phyloP scores from a whole-genome alignment of 2,113 vertebrate species.

The Prietella phreatophila region DNA sequence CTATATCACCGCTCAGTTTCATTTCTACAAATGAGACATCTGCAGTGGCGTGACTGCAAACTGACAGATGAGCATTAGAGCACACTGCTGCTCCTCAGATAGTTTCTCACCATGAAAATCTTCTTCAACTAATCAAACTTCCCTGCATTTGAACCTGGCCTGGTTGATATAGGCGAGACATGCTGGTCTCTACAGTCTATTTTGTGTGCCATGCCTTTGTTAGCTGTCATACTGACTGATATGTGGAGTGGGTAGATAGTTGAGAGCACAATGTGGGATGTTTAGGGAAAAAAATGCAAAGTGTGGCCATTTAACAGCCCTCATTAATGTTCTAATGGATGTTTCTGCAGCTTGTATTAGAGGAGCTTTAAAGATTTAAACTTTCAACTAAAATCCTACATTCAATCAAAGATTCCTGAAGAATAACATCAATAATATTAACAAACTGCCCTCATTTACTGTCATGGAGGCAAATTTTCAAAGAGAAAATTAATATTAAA shows the following conservation, averaged over 20 bases:
- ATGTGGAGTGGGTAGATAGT: constrained; percentile 27
- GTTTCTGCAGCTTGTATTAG: constrained; percentile 30
- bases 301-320: not conserved
- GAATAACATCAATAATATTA: not conserved
- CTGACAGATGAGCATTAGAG: constrained; percentile 33
- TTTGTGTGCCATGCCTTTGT: constrained; percentile 31
- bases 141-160: constrained; percentile 30
- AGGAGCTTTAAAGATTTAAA: constrained; percentile 1
- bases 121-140: constrained; percentile 17
- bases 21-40: not conserved
- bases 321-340: constrained; percentile 14
- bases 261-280: constrained; percentile 16
- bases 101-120: not conserved
- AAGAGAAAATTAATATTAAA: not conserved
- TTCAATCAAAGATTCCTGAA: constrained; percentile 1
- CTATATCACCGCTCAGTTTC: not conserved
- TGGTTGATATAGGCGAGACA: constrained; percentile 40
- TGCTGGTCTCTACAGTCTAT: constrained; percentile 9
- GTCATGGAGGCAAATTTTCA: not conserved
- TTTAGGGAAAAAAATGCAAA: not conserved
- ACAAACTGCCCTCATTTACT: not conserved
- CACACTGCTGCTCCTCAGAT: constrained; percentile 15
- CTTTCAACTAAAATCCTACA: not conserved
- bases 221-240: constrained; percentile 45
- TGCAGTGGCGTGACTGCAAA: constrained; percentile 16